Conservation (phyloP, 2,888 invertebrate species). For the Panopea generosa region DNA sequence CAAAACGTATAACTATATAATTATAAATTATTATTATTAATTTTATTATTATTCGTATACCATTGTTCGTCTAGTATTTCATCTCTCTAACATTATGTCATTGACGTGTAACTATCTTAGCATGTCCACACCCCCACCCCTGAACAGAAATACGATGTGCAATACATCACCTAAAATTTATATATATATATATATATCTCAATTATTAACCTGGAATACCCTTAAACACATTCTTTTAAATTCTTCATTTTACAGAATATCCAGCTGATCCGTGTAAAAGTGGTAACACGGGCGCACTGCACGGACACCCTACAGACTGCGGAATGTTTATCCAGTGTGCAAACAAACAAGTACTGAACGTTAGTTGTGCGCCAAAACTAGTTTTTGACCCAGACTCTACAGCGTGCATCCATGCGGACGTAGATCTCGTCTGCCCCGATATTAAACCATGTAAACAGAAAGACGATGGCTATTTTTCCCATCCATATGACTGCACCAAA, state of each 20-base stretch:
- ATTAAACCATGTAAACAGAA: slow-evolving; percentile 68
- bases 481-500: slow-evolving; percentile 73
- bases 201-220: too few relatives aligned
- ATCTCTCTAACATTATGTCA: too few relatives aligned
- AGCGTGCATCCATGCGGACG: slow-evolving; percentile 64
- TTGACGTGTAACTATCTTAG: too few relatives aligned
- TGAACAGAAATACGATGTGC: too few relatives aligned
- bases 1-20: too few relatives aligned
- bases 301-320: slow-evolving; percentile 67
- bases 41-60: too few relatives aligned
- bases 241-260: slow-evolving; percentile 58
- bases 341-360: slow-evolving; percentile 52
- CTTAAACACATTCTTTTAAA: too few relatives aligned
- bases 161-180: too few relatives aligned
- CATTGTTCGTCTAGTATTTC: too few relatives aligned
- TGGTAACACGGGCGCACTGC: slow-evolving; percentile 44
- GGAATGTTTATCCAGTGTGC: slow-evolving; percentile 70
- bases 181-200: too few relatives aligned
- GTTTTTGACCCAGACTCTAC: slow-evolving; percentile 69
- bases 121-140: too few relatives aligned
- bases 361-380: slow-evolving; percentile 64
- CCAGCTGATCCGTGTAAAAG: slow-evolving; percentile 59
- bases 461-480: slow-evolving; percentile 71
- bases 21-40: too few relatives aligned
- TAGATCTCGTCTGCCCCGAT: slow-evolving; percentile 67